These are phyloP conservation scores for Ostrea denselamellosa DNA, from an alignment of 1,140 invertebrate genomes.

Conservation along the genomic window DNA sequence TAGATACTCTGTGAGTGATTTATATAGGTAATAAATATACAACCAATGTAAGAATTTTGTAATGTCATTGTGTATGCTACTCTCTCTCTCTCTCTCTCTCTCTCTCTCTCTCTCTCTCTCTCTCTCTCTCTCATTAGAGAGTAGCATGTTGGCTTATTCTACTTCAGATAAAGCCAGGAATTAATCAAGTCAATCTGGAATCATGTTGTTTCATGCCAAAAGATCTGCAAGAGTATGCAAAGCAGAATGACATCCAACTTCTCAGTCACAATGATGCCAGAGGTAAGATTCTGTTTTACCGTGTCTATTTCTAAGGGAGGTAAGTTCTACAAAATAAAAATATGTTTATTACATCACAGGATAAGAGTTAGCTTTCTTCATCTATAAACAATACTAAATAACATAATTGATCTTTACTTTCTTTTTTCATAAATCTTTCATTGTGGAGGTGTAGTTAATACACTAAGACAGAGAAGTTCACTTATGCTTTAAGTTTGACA, in stretches of 20 bases:
- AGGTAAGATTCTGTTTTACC: conserved; percentile 80
- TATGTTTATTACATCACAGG: not conserved
- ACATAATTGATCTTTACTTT: not conserved
- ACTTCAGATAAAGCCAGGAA: conserved; percentile 88
- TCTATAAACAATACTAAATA: too few species aligned
- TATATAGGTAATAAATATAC: too few species aligned
- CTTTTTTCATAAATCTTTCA: too few species aligned
- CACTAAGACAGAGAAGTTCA: too few species aligned
- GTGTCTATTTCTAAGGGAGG: not conserved
- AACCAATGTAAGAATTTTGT: too few species aligned
- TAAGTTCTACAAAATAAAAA: not conserved
- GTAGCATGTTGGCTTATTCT: not conserved
- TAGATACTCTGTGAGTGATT: too few species aligned
- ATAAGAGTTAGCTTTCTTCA: not conserved
- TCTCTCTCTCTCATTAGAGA: not conserved
- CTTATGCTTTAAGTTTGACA: too few species aligned
- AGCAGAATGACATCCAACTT: conserved; percentile 93
- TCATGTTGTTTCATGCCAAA: conserved; percentile 97
- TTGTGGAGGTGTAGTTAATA: too few species aligned
- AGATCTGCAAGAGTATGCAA: conserved; percentile 92
- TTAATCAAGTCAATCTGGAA: conserved; percentile 96
- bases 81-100: too few species aligned
- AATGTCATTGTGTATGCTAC: too few species aligned
- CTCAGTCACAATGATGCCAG: conserved; percentile 96
- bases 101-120: too few species aligned